Conservation (phyloP, 2,797 vertebrate species). For the Mormyrus hasselquistii region DNA sequence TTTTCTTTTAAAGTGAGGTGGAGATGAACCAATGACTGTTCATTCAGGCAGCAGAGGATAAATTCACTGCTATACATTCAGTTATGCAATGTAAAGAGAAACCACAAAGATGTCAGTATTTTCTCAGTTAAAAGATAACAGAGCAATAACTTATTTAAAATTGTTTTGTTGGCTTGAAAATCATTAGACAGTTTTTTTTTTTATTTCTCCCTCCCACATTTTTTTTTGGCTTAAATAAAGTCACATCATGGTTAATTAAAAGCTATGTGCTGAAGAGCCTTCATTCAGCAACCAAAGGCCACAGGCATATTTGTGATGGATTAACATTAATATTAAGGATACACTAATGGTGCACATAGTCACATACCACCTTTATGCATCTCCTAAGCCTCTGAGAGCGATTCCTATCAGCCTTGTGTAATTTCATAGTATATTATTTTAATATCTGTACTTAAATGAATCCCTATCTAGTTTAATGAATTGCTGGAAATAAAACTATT, state of each 20-base stretch:
- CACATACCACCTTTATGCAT: slow-evolving; percentile 68
- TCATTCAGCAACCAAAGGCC: neutral
- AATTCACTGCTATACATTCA: neutral
- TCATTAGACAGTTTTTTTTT: neutral
- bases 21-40: neutral
- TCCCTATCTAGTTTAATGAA: slow-evolving; percentile 54
- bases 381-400: slow-evolving; percentile 73
- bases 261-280: neutral
- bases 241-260: neutral
- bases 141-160: neutral
- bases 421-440: slow-evolving; percentile 82
- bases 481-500: slow-evolving; percentile 71
- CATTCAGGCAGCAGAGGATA: neutral
- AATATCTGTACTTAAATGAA: slow-evolving; percentile 64
- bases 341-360: slow-evolving; percentile 56
- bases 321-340: slow-evolving; percentile 28
- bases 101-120: neutral
- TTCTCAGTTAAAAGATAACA: neutral
- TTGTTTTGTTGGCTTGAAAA: neutral
- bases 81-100: neutral
- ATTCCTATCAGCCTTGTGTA: slow-evolving; percentile 80
- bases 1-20: neutral
- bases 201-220: neutral
- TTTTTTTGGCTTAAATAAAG: neutral
- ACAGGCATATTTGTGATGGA: slow-evolving; percentile 10